Conservation (phyloP, 2,888 invertebrate species). For the Resseliella maxima region DNA sequence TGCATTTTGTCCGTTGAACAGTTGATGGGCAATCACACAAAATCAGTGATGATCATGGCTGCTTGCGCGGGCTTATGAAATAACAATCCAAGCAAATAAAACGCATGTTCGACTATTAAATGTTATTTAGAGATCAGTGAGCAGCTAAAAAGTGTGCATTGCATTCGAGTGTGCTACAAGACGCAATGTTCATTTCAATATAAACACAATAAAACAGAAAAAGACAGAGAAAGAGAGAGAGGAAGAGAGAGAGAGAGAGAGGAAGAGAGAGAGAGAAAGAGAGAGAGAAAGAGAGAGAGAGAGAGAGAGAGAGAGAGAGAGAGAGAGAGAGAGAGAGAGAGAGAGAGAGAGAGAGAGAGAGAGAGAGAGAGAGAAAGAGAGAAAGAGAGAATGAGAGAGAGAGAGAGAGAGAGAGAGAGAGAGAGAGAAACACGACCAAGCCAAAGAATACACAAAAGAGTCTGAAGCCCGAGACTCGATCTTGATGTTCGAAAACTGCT, state of each 20-base stretch:
- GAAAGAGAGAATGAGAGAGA: neutral
- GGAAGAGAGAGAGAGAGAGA: neutral
- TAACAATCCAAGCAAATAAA: neutral
- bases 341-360: neutral
- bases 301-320: neutral
- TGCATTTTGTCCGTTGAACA: neutral
- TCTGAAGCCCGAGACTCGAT: neutral
- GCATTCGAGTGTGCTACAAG: slow-evolving; percentile 10
- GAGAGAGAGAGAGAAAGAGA: neutral
- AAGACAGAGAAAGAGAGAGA: neutral
- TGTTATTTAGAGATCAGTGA: slow-evolving; percentile 17
- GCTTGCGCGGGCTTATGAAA: slow-evolving; percentile 28
- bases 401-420: neutral
- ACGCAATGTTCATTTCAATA: slow-evolving; percentile 42
- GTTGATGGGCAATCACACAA: neutral
- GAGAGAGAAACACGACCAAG: neutral
- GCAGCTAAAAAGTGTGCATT: neutral
- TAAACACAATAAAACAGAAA: neutral
- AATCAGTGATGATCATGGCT: neutral
- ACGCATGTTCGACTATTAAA: slow-evolving; percentile 41
- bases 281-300: neutral
- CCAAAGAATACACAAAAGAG: neutral
- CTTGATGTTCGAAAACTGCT: neutral
- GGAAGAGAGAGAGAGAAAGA: neutral
- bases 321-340: neutral